Conservation (phyloP, 2,888 invertebrate species). For the Aphodius sticticus region DNA sequence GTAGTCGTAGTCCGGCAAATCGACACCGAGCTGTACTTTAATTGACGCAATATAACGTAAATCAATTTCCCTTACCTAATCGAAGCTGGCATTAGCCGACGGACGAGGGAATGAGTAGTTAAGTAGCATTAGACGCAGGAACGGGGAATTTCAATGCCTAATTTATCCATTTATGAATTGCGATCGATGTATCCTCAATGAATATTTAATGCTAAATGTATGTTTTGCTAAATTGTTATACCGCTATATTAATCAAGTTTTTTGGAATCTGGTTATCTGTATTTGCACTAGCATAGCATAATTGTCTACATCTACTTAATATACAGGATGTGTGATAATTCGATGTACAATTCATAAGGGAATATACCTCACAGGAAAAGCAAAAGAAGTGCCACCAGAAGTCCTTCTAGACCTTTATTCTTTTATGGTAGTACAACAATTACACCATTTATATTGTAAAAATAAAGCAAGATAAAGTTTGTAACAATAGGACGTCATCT, state of each 20-base stretch:
- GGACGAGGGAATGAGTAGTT: background rate
- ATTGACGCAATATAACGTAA: background rate
- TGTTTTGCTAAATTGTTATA: background rate
- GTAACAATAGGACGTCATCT: too few species aligned
- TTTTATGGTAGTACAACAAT: too few species aligned
- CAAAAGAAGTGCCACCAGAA: too few species aligned
- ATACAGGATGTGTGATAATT: too few species aligned
- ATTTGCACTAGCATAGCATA: background rate
- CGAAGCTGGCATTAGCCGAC: background rate
- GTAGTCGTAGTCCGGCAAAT: background rate
- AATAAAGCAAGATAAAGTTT: too few species aligned
- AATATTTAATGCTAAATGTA: background rate
- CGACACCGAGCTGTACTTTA: background rate
- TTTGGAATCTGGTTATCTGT: background rate
- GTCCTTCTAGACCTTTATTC: too few species aligned
- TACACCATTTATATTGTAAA: too few species aligned
- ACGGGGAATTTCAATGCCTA: background rate
- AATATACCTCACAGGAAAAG: too few species aligned
- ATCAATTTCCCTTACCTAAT: background rate
- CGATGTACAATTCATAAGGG: too few species aligned
- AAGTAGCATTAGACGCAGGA: background rate
- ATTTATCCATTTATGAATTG: background rate
- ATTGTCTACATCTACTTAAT: too few species aligned
- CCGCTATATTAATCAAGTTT: background rate
- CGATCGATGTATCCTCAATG: background rate